Conservation (phyloP, 1,140 invertebrate genomes). For the Pogonognathellus flavescens region DNA sequence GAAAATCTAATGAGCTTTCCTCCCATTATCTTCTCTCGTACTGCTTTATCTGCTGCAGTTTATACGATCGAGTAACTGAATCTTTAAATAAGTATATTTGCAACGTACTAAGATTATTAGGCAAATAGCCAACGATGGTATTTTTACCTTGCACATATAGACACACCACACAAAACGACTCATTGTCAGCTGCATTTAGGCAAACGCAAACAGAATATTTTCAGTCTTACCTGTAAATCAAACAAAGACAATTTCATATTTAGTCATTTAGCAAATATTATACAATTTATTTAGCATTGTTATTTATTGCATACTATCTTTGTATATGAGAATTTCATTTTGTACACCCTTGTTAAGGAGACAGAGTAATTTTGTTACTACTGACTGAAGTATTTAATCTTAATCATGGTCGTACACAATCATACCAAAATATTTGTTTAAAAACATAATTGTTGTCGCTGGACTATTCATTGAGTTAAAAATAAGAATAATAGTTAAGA, state of each 20-base stretch:
- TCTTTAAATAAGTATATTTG: background rate
- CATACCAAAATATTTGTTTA: too few species aligned
- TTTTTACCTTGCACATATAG: background rate
- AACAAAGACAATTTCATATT: background rate
- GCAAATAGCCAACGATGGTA: background rate
- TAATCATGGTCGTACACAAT: too few species aligned
- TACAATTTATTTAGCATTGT: too few species aligned
- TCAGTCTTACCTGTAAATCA: constrained; percentile 21
- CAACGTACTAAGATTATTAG: background rate
- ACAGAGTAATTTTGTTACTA: too few species aligned
- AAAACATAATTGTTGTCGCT: too few species aligned
- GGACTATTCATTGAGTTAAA: too few species aligned
- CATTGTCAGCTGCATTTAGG: background rate
- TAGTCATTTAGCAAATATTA: too few species aligned
- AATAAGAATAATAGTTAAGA: too few species aligned
- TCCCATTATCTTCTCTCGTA: background rate
- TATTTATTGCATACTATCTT: too few species aligned
- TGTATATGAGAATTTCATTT: too few species aligned
- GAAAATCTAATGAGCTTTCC: constrained; percentile 43
- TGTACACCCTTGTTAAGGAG: too few species aligned
- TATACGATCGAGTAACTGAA: constrained; percentile 20
- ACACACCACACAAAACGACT: background rate
- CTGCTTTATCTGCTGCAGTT: background rate
- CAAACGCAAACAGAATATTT: background rate
- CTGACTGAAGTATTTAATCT: too few species aligned